phyloP scores from a whole-genome alignment of 2,113 vertebrate genomes.

The Eira barbara region DNA sequence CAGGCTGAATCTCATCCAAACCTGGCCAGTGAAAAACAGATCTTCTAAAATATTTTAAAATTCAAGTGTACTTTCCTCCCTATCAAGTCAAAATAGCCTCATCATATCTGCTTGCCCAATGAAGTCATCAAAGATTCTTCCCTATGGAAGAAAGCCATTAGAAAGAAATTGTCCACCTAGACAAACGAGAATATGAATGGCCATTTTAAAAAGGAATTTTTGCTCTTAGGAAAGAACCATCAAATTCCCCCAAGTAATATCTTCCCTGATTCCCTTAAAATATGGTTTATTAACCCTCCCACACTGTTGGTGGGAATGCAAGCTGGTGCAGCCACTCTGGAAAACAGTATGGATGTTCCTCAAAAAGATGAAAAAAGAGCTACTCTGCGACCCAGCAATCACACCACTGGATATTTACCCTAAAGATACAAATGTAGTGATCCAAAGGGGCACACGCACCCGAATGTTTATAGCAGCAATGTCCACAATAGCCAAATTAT shows the following conservation, averaged over 20 bases:
- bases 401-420: no score
- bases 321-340: no score
- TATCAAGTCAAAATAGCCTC: background rate
- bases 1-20: background rate
- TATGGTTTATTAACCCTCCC: background rate
- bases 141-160: background rate
- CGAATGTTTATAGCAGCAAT: no score
- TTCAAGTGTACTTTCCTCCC: background rate
- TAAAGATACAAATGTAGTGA: no score
- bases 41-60: background rate
- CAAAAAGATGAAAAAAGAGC: no score
- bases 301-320: no score
- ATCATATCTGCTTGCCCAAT: background rate
- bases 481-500: no score
- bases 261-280: constrained; percentile 8
- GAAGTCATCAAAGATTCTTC: background rate
- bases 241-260: background rate
- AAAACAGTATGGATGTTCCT: no score
- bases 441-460: no score
- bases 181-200: background rate
- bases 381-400: no score
- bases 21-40: background rate
- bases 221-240: background rate
- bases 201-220: background rate
- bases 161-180: background rate